Evolutionary conservation across 92 coral and sea anemone species (phyloP).

Genomic region (Umimayanthus chanpuru): DNA sequence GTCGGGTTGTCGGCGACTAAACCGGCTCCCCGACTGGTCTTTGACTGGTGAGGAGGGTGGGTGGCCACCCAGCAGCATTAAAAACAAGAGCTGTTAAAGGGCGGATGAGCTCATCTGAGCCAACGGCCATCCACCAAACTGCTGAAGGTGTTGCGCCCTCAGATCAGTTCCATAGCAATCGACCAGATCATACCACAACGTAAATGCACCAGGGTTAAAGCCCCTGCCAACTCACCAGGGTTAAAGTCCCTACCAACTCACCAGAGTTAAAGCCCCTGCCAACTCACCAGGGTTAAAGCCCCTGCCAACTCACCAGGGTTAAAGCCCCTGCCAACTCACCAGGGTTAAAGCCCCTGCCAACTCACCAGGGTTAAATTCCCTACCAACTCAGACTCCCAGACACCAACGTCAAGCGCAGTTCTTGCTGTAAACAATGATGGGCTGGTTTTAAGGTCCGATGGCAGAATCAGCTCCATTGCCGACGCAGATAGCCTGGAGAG

Average conservation of each 20-base stretch:
- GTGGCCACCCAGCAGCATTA: background rate
- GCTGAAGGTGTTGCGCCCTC: constrained; percentile 29
- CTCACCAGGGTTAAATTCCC: too few species aligned
- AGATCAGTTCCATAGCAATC: background rate
- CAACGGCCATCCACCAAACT: constrained; percentile 31
- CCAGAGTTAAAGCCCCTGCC: too few species aligned
- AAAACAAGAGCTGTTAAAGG: too few species aligned
- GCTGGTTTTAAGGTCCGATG: constrained; percentile 22
- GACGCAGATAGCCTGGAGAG: background rate
- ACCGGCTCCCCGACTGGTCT: constrained; percentile 52
- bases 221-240: too few species aligned
- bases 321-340: too few species aligned
- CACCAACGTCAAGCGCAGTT: constrained; percentile 8
- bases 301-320: too few species aligned
- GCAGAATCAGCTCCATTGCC: constrained; percentile 32
- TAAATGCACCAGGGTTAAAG: background rate
- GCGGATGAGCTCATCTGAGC: too few species aligned
- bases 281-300: too few species aligned
- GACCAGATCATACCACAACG: too few species aligned
- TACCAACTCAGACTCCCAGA: background rate
- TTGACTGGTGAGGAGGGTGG: constrained; percentile 43
- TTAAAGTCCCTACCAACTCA: too few species aligned
- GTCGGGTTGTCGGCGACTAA: constrained; percentile 49
- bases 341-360: too few species aligned
- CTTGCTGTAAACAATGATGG: constrained; percentile 15